Evolutionary conservation across 2,888 invertebrate genomes (phyloP).

Genomic region (Euspilapteryx auroguttella): DNA sequence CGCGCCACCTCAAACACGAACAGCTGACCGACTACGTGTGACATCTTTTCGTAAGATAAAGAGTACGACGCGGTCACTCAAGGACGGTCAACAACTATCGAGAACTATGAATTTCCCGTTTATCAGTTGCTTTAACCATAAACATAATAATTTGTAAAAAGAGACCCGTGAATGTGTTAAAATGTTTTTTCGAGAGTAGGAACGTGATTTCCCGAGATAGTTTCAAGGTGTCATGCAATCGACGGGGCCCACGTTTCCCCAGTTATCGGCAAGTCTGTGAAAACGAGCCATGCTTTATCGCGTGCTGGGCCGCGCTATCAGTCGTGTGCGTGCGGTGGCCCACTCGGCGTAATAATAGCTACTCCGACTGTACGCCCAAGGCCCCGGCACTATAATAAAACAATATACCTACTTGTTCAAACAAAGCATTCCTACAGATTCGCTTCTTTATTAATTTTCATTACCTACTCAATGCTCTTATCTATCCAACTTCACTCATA

Average conservation of each 20-base stretch:
- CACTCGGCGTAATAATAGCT: too few species aligned
- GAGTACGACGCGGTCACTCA: conserved; percentile 52
- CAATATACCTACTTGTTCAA: too few species aligned
- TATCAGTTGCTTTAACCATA: conserved; percentile 20
- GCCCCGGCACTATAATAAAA: too few species aligned
- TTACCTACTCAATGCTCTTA: too few species aligned
- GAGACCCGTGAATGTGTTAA: too few species aligned
- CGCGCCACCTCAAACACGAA: conserved; percentile 45
- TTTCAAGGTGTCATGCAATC: conserved; percentile 8
- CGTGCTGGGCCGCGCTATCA: conserved; percentile 35
- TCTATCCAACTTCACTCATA: too few species aligned
- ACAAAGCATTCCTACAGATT: too few species aligned
- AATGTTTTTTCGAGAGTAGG: too few species aligned
- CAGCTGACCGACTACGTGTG: conserved; percentile 51
- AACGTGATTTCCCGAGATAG: neutral
- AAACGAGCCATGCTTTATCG: conserved; percentile 48
- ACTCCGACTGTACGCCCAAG: too few species aligned
- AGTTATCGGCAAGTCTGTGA: conserved; percentile 37
- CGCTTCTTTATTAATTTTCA: too few species aligned
- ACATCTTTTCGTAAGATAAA: conserved; percentile 45
- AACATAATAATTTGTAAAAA: too few species aligned
- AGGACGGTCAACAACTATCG: conserved; percentile 42
- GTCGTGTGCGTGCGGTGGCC: conserved; percentile 22
- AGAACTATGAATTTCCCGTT: conserved; percentile 40
- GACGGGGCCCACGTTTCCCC: conserved; percentile 27